Evolutionary conservation across 2,888 invertebrate species (phyloP).

Genomic region (Cheilosia soror): DNA sequence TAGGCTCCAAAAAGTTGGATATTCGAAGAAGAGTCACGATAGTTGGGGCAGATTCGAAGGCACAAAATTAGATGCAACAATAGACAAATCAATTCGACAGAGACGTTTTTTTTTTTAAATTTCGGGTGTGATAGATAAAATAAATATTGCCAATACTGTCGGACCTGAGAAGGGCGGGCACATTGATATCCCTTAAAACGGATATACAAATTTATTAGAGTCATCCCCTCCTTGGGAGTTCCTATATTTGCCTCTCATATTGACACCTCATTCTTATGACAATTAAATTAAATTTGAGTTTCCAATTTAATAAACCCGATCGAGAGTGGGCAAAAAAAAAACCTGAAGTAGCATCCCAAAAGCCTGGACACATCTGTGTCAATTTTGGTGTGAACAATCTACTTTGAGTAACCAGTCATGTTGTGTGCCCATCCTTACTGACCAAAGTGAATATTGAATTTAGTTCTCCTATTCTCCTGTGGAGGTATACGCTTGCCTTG

Average conservation of each 20-base stretch:
- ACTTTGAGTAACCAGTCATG: constrained; percentile 2
- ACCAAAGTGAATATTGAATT: constrained; percentile 49
- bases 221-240: background rate
- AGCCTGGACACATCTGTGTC: constrained; percentile 53
- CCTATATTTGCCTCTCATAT: background rate
- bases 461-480: background rate
- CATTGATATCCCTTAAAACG: too few species aligned
- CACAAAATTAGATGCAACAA: too few species aligned
- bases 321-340: background rate
- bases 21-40: too few species aligned
- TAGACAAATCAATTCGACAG: too few species aligned
- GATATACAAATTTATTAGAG: background rate
- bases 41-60: too few species aligned
- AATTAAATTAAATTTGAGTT: constrained; percentile 45
- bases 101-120: too few species aligned
- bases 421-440: constrained; percentile 12
- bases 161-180: too few species aligned
- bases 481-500: background rate
- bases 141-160: too few species aligned
- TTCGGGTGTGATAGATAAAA: too few species aligned
- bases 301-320: constrained; percentile 53
- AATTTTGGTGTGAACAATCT: constrained; percentile 15
- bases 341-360: constrained; percentile 1
- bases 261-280: background rate
- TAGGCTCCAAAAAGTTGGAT: too few species aligned